Conservation (phyloP, 2,797 vertebrate genomes). For the Lycodopsis pacificus region DNA sequence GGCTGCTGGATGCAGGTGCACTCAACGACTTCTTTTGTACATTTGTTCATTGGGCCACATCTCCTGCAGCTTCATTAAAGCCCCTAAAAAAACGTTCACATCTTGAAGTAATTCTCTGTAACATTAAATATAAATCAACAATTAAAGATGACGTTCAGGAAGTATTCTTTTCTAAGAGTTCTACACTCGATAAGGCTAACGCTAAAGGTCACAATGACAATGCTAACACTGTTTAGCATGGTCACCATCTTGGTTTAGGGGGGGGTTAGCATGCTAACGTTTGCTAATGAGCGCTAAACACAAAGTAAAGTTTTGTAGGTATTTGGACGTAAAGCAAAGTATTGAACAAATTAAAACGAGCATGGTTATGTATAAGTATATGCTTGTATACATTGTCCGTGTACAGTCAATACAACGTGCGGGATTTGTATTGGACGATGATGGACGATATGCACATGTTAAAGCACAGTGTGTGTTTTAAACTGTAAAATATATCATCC, state of each 20-base stretch:
- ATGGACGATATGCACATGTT: neutral
- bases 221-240: neutral
- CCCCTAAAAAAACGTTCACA: neutral
- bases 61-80: slow-evolving; percentile 1
- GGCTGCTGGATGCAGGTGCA: neutral
- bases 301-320: neutral
- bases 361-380: neutral
- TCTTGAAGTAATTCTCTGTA: neutral
- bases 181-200: neutral
- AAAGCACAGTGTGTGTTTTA: neutral
- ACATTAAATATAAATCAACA: neutral
- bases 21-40: slow-evolving; percentile 4
- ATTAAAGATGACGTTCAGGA: neutral
- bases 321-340: neutral
- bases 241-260: neutral
- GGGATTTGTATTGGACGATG: neutral
- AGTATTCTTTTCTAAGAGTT: neutral
- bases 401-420: neutral
- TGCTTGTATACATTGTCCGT: neutral
- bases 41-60: neutral
- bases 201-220: neutral
- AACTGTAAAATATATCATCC: neutral
- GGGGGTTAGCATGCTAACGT: neutral
- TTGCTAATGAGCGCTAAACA: neutral
- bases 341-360: neutral